Percentiles rank a stretch among this genome's conserved stretches.
Evolutionary conservation across 2,888 invertebrate genomes (phyloP).

Genomic region (Erpobdella octoculata): DNA sequence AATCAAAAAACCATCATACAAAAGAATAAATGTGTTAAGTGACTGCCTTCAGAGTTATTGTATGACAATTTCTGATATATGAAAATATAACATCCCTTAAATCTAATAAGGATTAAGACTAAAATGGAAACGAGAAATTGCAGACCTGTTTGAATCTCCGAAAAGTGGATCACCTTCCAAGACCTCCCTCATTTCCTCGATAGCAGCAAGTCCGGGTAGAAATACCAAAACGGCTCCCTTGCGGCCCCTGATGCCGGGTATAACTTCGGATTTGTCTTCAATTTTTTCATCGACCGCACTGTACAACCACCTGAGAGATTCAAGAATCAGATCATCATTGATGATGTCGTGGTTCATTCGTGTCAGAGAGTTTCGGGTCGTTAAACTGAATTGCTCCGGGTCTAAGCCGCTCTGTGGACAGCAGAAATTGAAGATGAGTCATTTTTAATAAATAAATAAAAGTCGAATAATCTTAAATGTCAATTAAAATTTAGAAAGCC

Average conservation of each 20-base stretch:
- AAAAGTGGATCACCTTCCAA: conserved; percentile 43
- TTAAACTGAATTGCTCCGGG: conserved; percentile 42
- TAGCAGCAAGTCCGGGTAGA: conserved; percentile 47
- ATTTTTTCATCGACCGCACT: background rate
- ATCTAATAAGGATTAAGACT: no score
- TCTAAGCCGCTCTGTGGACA: conserved; percentile 45
- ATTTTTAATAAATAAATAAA: no score
- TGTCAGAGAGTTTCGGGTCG: conserved; percentile 47
- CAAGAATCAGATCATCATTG: conserved; percentile 48
- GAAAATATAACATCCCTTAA: no score
- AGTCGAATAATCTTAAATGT: no score
- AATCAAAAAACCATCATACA: no score
- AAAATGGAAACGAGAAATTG: no score
- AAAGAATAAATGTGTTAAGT: no score
- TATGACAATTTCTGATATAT: no score
- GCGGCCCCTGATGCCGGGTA: conserved; percentile 28
- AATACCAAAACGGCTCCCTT: conserved; percentile 49
- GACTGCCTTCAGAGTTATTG: no score
- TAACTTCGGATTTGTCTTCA: background rate
- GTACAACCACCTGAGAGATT: conserved; percentile 39
- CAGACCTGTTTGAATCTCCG: conserved; percentile 37
- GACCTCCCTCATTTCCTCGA: conserved; percentile 47
- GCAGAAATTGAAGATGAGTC: no score
- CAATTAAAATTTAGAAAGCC: no score
- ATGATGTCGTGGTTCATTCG: conserved; percentile 44